Base-by-base conservation (phyloP, 64 coral and sea anemone species). In the Acropora tenuis region DNA sequence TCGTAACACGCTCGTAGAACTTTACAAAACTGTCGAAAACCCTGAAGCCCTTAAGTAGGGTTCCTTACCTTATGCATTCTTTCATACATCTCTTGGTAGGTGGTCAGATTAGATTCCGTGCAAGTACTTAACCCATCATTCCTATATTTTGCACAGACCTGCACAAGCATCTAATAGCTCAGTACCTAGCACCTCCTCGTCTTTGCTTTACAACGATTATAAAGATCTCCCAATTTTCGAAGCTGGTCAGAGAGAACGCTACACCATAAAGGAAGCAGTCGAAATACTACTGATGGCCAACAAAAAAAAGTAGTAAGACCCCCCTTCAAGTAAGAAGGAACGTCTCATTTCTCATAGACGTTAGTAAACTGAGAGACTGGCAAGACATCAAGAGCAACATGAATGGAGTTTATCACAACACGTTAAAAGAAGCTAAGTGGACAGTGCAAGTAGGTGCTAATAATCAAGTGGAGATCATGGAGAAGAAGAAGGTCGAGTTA, bases 261-360 rank as follows among this genome's bases (percentile, higher is more conserved):
- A 80, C 50, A 80, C 78, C 43, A 58, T 80, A 18, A 43, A n/a
- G 2, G 78, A 80, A 80, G 78, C 78, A 50, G 78, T 44, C 18
- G 15, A 80, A 80, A 80, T 80, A 80, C 45, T 80, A 44, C 18
- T 80, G 8, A 58, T 42, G 10, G 8, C 19, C 17, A 80, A 43
- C 78, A 13, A 20, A 20, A 20, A 58, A 80, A 80, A 80, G 78
- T 44, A 80, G 19, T 42, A 80, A 80, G 52, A 80, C 78, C 46
- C 78, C 78, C 43, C 78, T 80, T 19, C n/a, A 48, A 80, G 78
- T 80, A 6, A 80, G 78, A 48, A 18, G 47, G 17, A 79, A 79
- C 77, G 3, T 79, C 43, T 47, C 77, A 5, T 79, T 79, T 46
- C 7, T 79, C 77, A 19, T 79, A 7, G 77, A 79, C 43, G 77